Evolutionary conservation across 2,888 invertebrate genomes (phyloP).

Genomic region (Pomacea canaliculata): DNA sequence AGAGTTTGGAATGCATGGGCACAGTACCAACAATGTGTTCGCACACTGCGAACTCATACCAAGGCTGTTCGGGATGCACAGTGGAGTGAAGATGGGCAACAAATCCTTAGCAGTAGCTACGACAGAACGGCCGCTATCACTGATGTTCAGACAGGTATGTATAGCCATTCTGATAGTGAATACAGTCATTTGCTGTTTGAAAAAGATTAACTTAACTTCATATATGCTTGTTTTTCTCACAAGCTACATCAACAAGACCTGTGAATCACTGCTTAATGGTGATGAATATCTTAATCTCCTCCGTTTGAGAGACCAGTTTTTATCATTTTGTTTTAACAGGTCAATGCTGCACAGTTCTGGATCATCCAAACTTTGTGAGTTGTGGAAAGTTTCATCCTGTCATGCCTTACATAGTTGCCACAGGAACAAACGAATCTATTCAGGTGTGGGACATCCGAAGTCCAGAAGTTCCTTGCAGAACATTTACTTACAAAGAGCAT

Average conservation of each 20-base stretch:
- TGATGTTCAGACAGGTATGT: slow-evolving; percentile 65
- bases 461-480: slow-evolving; percentile 45
- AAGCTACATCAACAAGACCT: no score
- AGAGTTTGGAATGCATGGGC: slow-evolving; percentile 67
- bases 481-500: slow-evolving; percentile 60
- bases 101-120: slow-evolving; percentile 63
- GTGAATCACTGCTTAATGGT: no score
- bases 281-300: no score
- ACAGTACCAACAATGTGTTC: slow-evolving; percentile 47
- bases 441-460: slow-evolving; percentile 61
- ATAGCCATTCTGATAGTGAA: neutral
- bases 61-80: slow-evolving; percentile 65
- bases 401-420: slow-evolving; percentile 54
- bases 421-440: slow-evolving; percentile 59
- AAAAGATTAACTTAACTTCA: no score
- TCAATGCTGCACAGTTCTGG: slow-evolving; percentile 35
- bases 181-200: neutral
- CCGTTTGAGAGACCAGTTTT: no score
- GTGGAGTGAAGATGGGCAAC: slow-evolving; percentile 61
- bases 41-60: slow-evolving; percentile 46
- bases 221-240: no score
- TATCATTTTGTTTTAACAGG: slow-evolving; percentile 37
- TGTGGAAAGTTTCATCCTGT: slow-evolving; percentile 61
- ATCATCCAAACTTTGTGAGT: slow-evolving; percentile 56
- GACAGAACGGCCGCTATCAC: slow-evolving; percentile 60